phyloP scores from a whole-genome alignment of 2,888 invertebrate genomes.

The Monoplex corrugatus region DNA sequence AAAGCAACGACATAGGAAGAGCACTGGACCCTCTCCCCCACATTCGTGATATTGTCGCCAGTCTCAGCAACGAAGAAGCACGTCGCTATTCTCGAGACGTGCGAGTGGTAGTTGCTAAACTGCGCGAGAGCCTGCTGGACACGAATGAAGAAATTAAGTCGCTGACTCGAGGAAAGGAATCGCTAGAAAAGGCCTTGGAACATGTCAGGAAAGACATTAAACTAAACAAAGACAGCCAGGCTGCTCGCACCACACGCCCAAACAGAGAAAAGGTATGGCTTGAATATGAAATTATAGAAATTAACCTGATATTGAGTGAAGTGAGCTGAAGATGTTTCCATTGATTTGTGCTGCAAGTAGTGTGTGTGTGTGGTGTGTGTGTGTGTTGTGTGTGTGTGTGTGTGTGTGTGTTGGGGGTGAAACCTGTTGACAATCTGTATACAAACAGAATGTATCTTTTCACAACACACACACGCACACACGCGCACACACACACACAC shows the following conservation, averaged over 20 bases:
- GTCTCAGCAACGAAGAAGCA: constrained; percentile 80
- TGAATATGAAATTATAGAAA: no score
- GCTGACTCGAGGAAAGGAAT: constrained; percentile 78
- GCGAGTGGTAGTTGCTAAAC: constrained; percentile 76
- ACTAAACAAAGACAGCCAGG: constrained; percentile 78
- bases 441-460: no score
- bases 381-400: no score
- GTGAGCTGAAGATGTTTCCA: no score
- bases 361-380: no score
- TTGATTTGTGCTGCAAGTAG: no score
- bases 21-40: constrained; percentile 79
- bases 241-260: constrained; percentile 76
- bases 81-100: constrained; percentile 79
- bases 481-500: neutral
- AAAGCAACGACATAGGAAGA: constrained; percentile 76
- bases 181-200: constrained; percentile 79
- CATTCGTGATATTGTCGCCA: constrained; percentile 78
- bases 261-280: constrained; percentile 77
- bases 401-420: no score
- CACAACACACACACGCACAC: neutral
- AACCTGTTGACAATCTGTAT: no score
- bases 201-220: constrained; percentile 80
- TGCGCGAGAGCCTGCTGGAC: constrained; percentile 79
- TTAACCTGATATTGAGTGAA: no score
- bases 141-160: constrained; percentile 81